phyloP scores from a whole-genome alignment of 1,140 invertebrate species.

The Kradibia gibbosae region DNA sequence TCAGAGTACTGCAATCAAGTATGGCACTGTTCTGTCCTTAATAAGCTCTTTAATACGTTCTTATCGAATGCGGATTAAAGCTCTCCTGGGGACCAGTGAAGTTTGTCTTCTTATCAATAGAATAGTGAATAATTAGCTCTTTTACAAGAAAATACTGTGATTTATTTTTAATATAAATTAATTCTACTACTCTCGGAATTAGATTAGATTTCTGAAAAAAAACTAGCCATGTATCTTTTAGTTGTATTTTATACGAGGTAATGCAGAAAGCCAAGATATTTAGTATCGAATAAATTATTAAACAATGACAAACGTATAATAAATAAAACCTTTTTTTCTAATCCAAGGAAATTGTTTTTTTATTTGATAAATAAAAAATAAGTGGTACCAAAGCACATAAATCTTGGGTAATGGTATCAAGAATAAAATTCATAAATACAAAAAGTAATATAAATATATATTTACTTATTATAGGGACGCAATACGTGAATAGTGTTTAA shows the following conservation, averaged over 20 bases:
- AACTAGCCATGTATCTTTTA: not conserved
- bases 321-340: not conserved
- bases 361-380: not conserved
- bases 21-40: not conserved
- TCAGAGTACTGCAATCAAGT: not conserved
- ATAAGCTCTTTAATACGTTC: not conserved
- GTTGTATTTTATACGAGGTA: too few relatives aligned
- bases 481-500: constrained; percentile 10
- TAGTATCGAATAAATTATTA: too few relatives aligned
- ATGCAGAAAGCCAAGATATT: too few relatives aligned
- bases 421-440: not conserved
- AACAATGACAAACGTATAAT: too few relatives aligned
- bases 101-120: too few relatives aligned
- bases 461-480: not conserved
- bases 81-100: not conserved
- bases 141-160: not conserved
- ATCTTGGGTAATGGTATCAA: not conserved
- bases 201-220: not conserved
- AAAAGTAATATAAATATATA: constrained; percentile 21
- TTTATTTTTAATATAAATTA: not conserved
- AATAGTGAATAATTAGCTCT: not conserved
- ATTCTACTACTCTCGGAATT: not conserved
- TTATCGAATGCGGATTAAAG: not conserved
- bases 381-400: not conserved
- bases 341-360: not conserved